Percentiles rank a stretch among this genome's conserved stretches.
phyloP scores from a whole-genome alignment of 1,140 invertebrate species.

The Cylas formicarius region DNA sequence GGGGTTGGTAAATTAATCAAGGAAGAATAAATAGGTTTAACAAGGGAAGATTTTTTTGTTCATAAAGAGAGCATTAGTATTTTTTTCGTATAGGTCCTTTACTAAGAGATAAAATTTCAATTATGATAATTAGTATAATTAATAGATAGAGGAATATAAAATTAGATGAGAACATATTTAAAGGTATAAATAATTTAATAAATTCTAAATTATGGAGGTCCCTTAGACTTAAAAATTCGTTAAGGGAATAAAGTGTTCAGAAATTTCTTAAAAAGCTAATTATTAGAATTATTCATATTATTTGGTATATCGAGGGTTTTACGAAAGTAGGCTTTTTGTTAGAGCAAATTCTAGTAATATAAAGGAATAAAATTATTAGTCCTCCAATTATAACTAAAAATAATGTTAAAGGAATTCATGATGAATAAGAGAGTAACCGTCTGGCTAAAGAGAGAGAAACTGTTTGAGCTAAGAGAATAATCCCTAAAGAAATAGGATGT shows the following conservation, averaged over 20 bases:
- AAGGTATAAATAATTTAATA: constrained; percentile 20
- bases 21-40: constrained; percentile 47
- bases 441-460: constrained; percentile 40
- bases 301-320: constrained; percentile 1
- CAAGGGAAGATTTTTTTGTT: constrained; percentile 39
- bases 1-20: constrained; percentile 50
- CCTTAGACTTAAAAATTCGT: too few species aligned
- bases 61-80: constrained; percentile 46
- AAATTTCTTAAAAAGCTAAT: neutral
- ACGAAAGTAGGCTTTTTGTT: constrained; percentile 47
- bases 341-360: constrained; percentile 48
- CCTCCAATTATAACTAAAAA: constrained; percentile 50
- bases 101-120: constrained; percentile 44
- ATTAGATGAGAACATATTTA: constrained; percentile 33
- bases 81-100: constrained; percentile 43
- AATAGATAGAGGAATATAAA: constrained; percentile 47
- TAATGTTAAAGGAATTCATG: constrained; percentile 47
- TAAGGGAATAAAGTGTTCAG: constrained; percentile 6
- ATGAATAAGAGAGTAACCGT: constrained; percentile 41
- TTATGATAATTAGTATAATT: constrained; percentile 44
- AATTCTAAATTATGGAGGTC: too few species aligned
- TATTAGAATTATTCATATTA: too few species aligned
- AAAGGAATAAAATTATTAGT: constrained; percentile 51
- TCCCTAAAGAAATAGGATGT: constrained; percentile 46
- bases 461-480: constrained; percentile 46